A percentile compares a stretch with the other conserved stretches of the same genome.
Evolutionary conservation across 2,797 vertebrate species (phyloP).

Genomic region (Pelochelys cantorii): DNA sequence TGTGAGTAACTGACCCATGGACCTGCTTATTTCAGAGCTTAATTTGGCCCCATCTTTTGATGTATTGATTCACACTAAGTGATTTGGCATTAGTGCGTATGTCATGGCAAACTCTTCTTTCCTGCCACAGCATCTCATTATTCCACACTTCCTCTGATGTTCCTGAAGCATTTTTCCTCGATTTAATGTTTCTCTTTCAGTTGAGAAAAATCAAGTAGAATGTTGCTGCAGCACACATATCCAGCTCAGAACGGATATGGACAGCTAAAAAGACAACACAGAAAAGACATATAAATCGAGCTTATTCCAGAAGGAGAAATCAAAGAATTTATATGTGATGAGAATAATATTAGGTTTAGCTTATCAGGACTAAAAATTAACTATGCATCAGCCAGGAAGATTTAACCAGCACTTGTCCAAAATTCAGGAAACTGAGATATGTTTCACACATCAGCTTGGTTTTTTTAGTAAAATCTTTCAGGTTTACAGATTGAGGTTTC

Average conservation of each 20-base stretch:
- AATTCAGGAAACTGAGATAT: neutral
- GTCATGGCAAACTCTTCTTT: neutral
- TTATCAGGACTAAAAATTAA: neutral
- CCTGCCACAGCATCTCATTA: neutral
- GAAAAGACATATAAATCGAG: neutral
- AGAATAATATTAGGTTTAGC: neutral
- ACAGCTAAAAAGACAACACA: neutral
- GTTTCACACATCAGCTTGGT: neutral
- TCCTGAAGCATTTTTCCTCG: neutral
- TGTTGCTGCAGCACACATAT: neutral
- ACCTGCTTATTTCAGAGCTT: neutral
- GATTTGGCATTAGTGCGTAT: neutral
- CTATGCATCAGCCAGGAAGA: neutral
- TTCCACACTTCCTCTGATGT: neutral
- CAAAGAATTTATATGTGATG: neutral
- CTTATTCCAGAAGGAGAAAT: neutral
- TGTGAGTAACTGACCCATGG: neutral
- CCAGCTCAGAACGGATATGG: neutral
- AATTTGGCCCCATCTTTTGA: neutral
- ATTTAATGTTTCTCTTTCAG: neutral
- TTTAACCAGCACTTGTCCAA: neutral
- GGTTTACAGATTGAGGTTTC: neutral
- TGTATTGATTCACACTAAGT: neutral
- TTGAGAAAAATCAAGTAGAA: neutral
- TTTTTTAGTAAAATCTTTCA: neutral